Conservation (phyloP, 2,888 invertebrate genomes). For the Drosophila greeni region DNA sequence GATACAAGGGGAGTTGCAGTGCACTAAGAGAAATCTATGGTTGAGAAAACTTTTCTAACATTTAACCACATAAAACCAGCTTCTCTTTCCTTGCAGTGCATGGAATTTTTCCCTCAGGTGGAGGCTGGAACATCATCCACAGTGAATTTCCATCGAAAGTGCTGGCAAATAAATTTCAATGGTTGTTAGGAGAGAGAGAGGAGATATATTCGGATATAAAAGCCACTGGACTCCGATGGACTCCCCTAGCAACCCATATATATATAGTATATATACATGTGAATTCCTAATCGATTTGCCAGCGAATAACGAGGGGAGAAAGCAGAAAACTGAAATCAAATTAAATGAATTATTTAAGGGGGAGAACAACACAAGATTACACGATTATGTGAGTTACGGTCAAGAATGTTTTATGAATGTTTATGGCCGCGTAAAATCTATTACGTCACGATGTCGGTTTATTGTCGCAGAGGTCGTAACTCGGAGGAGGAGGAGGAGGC, state of each 20-base stretch:
- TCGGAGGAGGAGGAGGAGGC: conserved; percentile 27
- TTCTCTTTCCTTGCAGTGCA: too few relatives aligned
- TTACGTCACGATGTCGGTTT: conserved; percentile 62
- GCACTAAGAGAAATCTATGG: too few relatives aligned
- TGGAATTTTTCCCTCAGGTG: background rate
- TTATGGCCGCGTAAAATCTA: conserved; percentile 72
- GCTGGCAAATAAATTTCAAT: conserved; percentile 62
- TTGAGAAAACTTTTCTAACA: too few relatives aligned
- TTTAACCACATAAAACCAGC: too few relatives aligned
- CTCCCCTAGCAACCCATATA: conserved; percentile 1
- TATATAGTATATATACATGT: conserved; percentile 4
- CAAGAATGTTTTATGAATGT: conserved; percentile 74
- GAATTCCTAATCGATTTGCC: conserved; percentile 46
- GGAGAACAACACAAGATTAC: conserved; percentile 62
- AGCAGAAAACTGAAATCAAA: conserved; percentile 61
- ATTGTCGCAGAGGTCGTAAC: conserved; percentile 60
- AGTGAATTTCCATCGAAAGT: conserved; percentile 48
- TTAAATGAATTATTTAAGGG: conserved; percentile 75
- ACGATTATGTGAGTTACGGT: conserved; percentile 72
- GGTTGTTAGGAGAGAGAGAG: conserved; percentile 2
- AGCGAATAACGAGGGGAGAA: background rate
- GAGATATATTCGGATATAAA: conserved; percentile 46
- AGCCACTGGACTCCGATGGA: conserved; percentile 44
- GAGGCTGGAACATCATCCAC: conserved; percentile 8
- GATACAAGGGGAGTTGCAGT: too few relatives aligned